Conservation (phyloP, 1,140 invertebrate species). For the Proales similis region DNA sequence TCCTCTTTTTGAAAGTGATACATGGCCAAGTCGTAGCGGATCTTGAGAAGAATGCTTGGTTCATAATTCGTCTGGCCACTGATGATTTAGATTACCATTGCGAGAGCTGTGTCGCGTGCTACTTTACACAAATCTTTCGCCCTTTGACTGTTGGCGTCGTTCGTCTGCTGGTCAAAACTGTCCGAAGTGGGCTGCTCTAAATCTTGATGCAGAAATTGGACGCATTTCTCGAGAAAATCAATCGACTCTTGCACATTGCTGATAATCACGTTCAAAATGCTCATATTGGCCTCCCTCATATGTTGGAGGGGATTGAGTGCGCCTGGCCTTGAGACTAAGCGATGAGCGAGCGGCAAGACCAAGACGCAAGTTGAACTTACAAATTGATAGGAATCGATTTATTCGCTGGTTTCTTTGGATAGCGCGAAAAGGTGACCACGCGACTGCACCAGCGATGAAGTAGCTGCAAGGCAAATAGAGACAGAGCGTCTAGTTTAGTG, state of each 20-base stretch:
- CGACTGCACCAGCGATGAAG: slow-evolving; percentile 27
- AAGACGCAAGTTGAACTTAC: not conserved
- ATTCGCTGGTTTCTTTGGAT: slow-evolving; percentile 30
- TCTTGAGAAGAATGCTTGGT: too few relatives aligned
- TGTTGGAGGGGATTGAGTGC: slow-evolving; percentile 24
- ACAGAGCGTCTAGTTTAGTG: slow-evolving; percentile 9
- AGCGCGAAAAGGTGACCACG: slow-evolving; percentile 21
- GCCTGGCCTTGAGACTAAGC: slow-evolving; percentile 3
- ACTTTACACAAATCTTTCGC: too few relatives aligned
- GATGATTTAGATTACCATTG: too few relatives aligned
- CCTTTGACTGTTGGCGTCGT: too few relatives aligned
- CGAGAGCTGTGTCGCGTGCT: too few relatives aligned
- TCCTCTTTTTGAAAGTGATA: slow-evolving; percentile 22
- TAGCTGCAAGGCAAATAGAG: slow-evolving; percentile 33
- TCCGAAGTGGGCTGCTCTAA: slow-evolving; percentile 1
- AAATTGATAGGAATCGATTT: slow-evolving; percentile 18
- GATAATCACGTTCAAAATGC: slow-evolving; percentile 6
- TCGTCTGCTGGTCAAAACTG: too few relatives aligned
- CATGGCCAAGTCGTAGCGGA: slow-evolving; percentile 26
- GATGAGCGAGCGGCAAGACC: not conserved
- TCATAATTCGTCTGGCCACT: too few relatives aligned
- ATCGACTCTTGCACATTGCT: slow-evolving; percentile 18
- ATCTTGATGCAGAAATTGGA: not conserved
- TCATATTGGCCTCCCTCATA: slow-evolving; percentile 34
- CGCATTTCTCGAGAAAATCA: slow-evolving; percentile 28